These are phyloP conservation scores for Aphelenchoides fujianensis DNA, from an alignment of 1,140 invertebrate genomes.

Conservation along the genomic window DNA sequence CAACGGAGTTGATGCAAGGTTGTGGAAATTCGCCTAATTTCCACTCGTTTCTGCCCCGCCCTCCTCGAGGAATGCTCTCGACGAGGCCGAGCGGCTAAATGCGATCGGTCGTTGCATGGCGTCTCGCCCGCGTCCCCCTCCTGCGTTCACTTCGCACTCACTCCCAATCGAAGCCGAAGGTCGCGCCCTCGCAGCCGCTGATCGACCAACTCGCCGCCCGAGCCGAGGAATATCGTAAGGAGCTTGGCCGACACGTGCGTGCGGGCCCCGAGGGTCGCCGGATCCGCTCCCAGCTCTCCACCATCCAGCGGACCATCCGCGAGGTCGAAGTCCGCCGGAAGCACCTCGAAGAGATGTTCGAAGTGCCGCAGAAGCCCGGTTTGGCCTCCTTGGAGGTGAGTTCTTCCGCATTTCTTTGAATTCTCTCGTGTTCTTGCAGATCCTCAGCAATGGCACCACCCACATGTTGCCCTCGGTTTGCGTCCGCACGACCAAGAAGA, in stretches of 20 bases:
- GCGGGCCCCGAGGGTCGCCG: neutral
- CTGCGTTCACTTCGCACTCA: too few species aligned
- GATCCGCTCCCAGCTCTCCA: neutral
- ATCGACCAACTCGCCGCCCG: neutral
- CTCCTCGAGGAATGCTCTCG: neutral
- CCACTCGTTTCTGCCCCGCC: neutral
- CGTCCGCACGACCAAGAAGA: conserved; percentile 42
- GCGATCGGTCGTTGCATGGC: too few species aligned
- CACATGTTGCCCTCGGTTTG: conserved; percentile 47
- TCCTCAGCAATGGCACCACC: conserved; percentile 55
- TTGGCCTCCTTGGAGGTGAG: neutral
- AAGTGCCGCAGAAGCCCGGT: neutral
- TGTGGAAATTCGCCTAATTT: too few species aligned
- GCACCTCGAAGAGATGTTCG: neutral
- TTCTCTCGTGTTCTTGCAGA: conserved; percentile 44
- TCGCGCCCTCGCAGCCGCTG: neutral
- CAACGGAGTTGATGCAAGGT: neutral
- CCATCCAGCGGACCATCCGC: neutral
- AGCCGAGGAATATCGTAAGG: neutral
- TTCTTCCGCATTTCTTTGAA: too few species aligned
- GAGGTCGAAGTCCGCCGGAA: neutral
- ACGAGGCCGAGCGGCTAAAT: neutral
- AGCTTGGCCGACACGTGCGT: neutral
- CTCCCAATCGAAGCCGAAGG: too few species aligned
- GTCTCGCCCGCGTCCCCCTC: too few species aligned